Evolutionary conservation across 2,888 invertebrate genomes (phyloP).

Genomic region (Notodonta dromedarius): DNA sequence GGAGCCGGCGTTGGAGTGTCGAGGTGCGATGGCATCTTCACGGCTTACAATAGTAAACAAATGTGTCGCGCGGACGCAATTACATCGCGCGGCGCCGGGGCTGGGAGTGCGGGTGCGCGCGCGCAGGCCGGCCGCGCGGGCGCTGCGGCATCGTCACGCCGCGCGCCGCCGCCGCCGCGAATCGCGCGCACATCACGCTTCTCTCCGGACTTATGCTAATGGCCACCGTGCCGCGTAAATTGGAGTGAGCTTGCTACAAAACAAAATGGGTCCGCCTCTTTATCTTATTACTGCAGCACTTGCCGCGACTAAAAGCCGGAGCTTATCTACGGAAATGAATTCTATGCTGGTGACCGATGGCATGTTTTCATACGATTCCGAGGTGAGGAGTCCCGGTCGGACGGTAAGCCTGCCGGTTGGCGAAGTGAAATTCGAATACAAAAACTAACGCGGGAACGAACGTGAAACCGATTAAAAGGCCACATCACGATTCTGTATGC

Average conservation of each 20-base stretch:
- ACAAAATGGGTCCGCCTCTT: constrained; percentile 80
- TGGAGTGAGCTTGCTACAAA: constrained; percentile 77
- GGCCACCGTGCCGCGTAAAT: constrained; percentile 79
- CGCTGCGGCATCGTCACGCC: constrained; percentile 55
- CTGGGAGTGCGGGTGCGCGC: constrained; percentile 38
- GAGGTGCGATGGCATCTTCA: constrained; percentile 79
- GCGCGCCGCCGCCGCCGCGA: constrained; percentile 49
- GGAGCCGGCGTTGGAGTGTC: constrained; percentile 64
- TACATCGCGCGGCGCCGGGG: constrained; percentile 52
- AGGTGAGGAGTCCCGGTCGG: constrained; percentile 49
- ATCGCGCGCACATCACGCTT: constrained; percentile 79
- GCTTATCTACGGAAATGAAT: constrained; percentile 50
- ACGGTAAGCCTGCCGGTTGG: constrained; percentile 72
- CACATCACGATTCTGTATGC: constrained; percentile 84
- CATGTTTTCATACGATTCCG: constrained; percentile 51
- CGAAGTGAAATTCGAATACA: constrained; percentile 80
- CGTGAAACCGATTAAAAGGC: constrained; percentile 84
- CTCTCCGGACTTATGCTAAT: constrained; percentile 81
- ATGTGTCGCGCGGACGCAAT: constrained; percentile 80
- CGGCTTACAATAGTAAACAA: constrained; percentile 83
- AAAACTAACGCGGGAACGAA: constrained; percentile 80
- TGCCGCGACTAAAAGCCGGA: constrained; percentile 42
- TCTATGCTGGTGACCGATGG: constrained; percentile 56
- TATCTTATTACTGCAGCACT: constrained; percentile 77
- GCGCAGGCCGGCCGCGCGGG: constrained; percentile 41